Conservation (phyloP, 1,140 invertebrate species). For the Melanaphis sacchari region DNA sequence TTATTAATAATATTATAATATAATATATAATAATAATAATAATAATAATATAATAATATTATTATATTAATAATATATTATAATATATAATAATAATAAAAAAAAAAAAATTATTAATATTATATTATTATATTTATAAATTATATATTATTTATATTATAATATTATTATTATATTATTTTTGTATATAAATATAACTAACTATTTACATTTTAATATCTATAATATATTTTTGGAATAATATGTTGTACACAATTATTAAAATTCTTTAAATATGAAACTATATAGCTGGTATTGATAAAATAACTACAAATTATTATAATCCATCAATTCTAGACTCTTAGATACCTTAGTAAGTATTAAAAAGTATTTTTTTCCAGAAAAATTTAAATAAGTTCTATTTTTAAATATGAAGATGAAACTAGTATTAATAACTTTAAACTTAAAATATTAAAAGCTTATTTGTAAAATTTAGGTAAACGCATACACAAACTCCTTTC, state of each 20-base stretch:
- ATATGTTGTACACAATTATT: background rate
- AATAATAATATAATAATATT: too few relatives aligned
- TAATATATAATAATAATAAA: too few relatives aligned
- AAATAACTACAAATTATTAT: background rate
- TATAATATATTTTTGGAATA: background rate
- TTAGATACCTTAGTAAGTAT: background rate
- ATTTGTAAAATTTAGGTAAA: background rate
- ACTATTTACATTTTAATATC: background rate
- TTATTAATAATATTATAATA: too few relatives aligned
- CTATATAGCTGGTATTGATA: background rate
- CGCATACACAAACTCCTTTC: background rate
- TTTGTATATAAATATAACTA: too few relatives aligned
- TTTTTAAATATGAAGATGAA: background rate
- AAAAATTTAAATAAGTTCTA: background rate
- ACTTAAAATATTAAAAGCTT: background rate
- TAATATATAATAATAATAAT: too few relatives aligned
- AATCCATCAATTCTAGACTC: background rate
- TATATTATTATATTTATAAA: too few relatives aligned
- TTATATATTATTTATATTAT: too few relatives aligned
- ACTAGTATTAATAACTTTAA: background rate
- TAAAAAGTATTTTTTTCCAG: background rate
- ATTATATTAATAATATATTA: too few relatives aligned
- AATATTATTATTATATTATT: too few relatives aligned
- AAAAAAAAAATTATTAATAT: too few relatives aligned
- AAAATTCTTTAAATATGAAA: background rate